A percentile compares a stretch with the other conserved stretches of the same genome.
These are phyloP conservation scores for Hipposideros larvatus DNA, from an alignment of 2,797 vertebrate genomes.

Conservation along the genomic window DNA sequence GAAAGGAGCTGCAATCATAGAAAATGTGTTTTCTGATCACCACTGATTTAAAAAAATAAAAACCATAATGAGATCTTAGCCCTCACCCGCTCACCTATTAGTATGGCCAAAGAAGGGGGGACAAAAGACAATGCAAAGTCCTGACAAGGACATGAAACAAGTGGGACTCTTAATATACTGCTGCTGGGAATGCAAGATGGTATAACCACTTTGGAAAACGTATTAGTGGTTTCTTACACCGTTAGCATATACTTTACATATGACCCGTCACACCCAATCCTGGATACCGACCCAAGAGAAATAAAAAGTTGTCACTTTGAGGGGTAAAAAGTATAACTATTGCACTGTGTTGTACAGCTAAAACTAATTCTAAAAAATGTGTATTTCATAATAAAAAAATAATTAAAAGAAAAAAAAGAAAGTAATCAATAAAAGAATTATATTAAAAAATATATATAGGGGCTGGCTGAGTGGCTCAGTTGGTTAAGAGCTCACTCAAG, in stretches of 20 bases:
- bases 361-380: too few relatives aligned
- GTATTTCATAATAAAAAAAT: too few relatives aligned
- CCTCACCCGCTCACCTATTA: background rate
- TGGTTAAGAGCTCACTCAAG: too few relatives aligned
- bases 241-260: background rate
- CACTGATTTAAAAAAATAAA: background rate
- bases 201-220: background rate
- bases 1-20: background rate
- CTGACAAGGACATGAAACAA: background rate
- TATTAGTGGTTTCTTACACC: background rate
- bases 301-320: background rate
- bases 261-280: background rate
- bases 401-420: too few relatives aligned
- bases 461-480: too few relatives aligned
- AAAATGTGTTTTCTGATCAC: constrained; percentile 4
- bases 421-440: too few relatives aligned
- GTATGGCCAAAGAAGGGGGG: background rate
- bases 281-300: background rate
- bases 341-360: too few relatives aligned
- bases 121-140: background rate
- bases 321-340: too few relatives aligned
- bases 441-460: too few relatives aligned
- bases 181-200: background rate
- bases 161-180: background rate
- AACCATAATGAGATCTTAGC: background rate